phyloP scores from a whole-genome alignment of 2,797 vertebrate genomes.

The Vespertilio murinus region DNA sequence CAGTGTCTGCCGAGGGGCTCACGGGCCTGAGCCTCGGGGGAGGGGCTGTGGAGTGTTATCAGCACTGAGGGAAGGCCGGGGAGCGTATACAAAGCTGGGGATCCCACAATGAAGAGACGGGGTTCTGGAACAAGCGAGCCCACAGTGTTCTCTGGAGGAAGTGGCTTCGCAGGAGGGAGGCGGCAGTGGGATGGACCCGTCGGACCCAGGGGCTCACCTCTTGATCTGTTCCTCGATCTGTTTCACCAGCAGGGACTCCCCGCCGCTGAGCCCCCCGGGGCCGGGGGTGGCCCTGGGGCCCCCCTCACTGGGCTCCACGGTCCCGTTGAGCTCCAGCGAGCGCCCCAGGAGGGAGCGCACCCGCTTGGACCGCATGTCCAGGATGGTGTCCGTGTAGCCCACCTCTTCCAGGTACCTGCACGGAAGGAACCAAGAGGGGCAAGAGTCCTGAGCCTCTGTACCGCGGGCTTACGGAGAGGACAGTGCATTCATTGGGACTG shows the following conservation, averaged over 20 bases:
- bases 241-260: constrained; percentile 90
- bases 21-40: neutral
- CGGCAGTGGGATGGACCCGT: fast-evolving
- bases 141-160: neutral
- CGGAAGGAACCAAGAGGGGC: neutral
- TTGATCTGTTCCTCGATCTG: constrained; percentile 96
- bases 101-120: neutral
- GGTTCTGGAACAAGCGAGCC: neutral
- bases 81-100: neutral
- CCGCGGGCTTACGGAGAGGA: neutral
- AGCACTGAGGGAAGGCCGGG: fast-evolving
- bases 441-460: neutral
- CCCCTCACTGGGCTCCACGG: constrained; percentile 79
- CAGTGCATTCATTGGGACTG: neutral
- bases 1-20: fast-evolving
- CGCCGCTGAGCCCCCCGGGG: neutral
- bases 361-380: constrained; percentile 93
- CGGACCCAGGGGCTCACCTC: constrained; percentile 83
- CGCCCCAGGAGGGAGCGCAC: constrained; percentile 91
- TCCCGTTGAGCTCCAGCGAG: constrained; percentile 89
- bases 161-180: neutral
- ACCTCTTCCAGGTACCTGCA: constrained; percentile 93
- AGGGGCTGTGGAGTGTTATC: fast-evolving
- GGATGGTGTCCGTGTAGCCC: constrained; percentile 93
- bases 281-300: constrained; percentile 68